phyloP scores from a whole-genome alignment of 1,140 invertebrate genomes.

The Antheraea pernyi region DNA sequence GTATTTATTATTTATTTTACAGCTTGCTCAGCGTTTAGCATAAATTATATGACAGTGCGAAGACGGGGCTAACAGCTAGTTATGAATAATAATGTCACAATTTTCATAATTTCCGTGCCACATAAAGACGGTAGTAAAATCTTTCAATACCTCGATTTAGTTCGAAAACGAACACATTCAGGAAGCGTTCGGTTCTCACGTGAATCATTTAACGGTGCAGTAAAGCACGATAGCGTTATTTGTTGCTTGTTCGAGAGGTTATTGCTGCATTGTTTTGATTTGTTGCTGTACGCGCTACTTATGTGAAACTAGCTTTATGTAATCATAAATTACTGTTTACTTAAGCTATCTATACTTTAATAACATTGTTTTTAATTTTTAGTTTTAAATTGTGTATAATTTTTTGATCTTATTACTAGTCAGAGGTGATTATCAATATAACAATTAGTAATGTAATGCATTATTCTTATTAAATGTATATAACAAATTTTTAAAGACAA shows the following conservation, averaged over 20 bases:
- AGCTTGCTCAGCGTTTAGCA: no score
- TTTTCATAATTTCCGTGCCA: neutral
- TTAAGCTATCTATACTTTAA: no score
- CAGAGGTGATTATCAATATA: no score
- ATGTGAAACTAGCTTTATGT: neutral
- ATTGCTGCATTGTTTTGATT: constrained; percentile 1
- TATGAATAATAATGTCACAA: neutral
- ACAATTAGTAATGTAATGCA: no score
- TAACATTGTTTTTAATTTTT: no score
- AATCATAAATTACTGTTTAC: neutral
- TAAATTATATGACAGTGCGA: no score
- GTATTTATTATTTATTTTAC: no score
- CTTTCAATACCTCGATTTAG: neutral
- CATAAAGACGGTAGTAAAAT: neutral
- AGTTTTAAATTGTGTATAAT: no score
- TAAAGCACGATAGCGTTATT: constrained; percentile 3
- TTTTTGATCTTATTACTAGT: no score
- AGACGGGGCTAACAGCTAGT: no score
- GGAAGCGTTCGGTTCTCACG: constrained; percentile 2
- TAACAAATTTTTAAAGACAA: no score
- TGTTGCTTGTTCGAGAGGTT: constrained; percentile 1
- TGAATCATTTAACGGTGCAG: constrained; percentile 4
- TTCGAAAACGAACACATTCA: neutral
- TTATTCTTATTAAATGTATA: no score
- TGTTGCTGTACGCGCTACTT: neutral